Evolutionary conservation across 2,888 invertebrate genomes (phyloP).

Genomic region (Sarcophaga subvicina): DNA sequence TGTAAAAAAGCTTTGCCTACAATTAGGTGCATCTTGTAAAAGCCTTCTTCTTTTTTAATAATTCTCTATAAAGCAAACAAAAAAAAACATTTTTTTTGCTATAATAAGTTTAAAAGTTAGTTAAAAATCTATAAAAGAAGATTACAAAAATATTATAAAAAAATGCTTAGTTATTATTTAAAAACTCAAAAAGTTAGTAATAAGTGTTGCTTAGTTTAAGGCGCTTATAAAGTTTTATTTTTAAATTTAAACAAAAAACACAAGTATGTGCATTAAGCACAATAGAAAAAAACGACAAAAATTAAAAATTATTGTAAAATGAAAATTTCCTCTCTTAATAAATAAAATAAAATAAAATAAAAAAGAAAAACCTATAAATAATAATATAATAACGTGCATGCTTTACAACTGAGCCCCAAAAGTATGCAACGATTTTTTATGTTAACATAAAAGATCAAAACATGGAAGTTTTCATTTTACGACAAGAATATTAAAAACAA

Average conservation of each 20-base stretch:
- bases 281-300: background rate
- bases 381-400: slow-evolving; percentile 60
- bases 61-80: no score
- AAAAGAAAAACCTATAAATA: background rate
- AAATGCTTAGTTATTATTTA: no score
- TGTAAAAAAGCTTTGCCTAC: no score
- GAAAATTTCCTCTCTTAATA: slow-evolving; percentile 54
- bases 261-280: background rate
- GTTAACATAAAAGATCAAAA: background rate
- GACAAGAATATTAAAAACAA: slow-evolving; percentile 24
- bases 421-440: slow-evolving; percentile 61
- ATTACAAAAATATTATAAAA: no score
- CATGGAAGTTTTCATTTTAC: slow-evolving; percentile 64
- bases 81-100: no score
- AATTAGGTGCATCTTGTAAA: no score
- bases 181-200: no score
- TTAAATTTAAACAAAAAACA: slow-evolving; percentile 14
- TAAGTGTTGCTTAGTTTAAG: slow-evolving; percentile 36
- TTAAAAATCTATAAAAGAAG: no score
- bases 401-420: slow-evolving; percentile 69
- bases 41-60: no score
- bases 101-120: no score
- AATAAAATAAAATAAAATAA: no score
- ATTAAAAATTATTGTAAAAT: slow-evolving; percentile 60
- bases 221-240: slow-evolving; percentile 49